Evolutionary conservation across 2,888 invertebrate species (phyloP), one percentile per base, ranked within the genome.

Genomic region (Rhaphigaster nebulosa): DNA sequence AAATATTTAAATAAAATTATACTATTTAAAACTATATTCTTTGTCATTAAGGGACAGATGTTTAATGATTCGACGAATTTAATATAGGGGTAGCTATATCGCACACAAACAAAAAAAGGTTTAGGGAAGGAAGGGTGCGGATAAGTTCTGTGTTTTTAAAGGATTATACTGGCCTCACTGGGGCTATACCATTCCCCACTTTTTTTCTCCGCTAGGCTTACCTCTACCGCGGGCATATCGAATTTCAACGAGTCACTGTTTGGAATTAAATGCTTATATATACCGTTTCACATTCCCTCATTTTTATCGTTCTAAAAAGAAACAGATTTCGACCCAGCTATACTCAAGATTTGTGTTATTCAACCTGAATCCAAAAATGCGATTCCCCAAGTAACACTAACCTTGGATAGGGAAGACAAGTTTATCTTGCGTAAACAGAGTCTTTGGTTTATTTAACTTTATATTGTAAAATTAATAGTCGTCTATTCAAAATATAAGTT

Each of bases 141-240:
- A 60, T 60, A 60, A 60, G 60, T 60, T 60, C n/a, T 60, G 60
- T 60, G 60, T 60, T 60, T 60, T 60, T 60, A 12, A 60, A n/a
- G 60, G 60, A 60, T 60, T 60, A 60, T n/a, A 60, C n/a, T 1
- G 60, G 60, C n/a, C 60, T 60, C 60, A 12, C 2, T 12, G 60
- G 60, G n/a, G 12, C 54, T 54, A 4, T n/a, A 60, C 60, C 26
- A n/a, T 60, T 60, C 60, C 12, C 60, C n/a, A 60, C 60, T n/a
- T n/a, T 60, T 60, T 60, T 56, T 26, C n/a, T 60, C n/a, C n/a
- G n/a, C n/a, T n/a, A n/a, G 60, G 60, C 60, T n/a, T 60, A 60
- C n/a, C 60, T 60, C n/a, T 0, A 12, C 26, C n/a, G 26, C n/a
- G 60, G n/a, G n/a, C 60, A 23, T 60, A 60, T 60, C 60, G 60